Evolutionary conservation across 2,888 invertebrate genomes (phyloP), one percentile per base, ranked within the genome.

Genomic region (Caenorhabditis sp.): DNA sequence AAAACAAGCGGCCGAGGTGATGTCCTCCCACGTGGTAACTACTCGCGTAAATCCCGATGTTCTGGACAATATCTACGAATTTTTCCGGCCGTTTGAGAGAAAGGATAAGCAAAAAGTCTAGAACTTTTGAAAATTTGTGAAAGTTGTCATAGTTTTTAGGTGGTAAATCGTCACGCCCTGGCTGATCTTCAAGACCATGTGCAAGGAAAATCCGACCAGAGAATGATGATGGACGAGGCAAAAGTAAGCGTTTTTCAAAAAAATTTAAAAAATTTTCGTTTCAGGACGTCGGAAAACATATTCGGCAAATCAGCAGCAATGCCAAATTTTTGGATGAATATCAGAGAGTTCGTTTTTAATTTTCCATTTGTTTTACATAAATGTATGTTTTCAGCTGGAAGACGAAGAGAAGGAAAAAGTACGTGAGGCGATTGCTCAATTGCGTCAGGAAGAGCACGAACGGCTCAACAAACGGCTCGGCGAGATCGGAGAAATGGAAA

Each of bases 1-100:
- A 39, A 65, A 76, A 65, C 55, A 72, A 56, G 65, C 77, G 8
- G 48, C 56, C 8, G 63, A 79, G 45, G 15, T 61, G 8, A 30
- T 80, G 26, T 41, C 66, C 0, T 41, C 45, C 9, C 68, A 77
- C 32, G 58, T 70, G 37, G 85, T 79, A 4, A 72, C 79, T 1
- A 27, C 66, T 22, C 74, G 87, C 30, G 78, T 87, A 17, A 83
- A 85, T 35, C 11, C 46, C 7, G 85, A 82, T 35, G 78, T 80
- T 24, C 22, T 87, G 11, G 83, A 85, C 6, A 46, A 73, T n/a
- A 79, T 87, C 48, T 87, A 80, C 68, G 76, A 84, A 35, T 87
- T 83, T 56, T 87, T 87, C 75, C 75, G 86, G 13, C 86, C 86
- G 7, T 87, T 87, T 53, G 86, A 85, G 55, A 71, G 84, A 45